Percentiles rank a stretch among this genome's conserved stretches.
phyloP scores from a whole-genome alignment of 2,113 vertebrate genomes.

The Stercorarius parasiticus region DNA sequence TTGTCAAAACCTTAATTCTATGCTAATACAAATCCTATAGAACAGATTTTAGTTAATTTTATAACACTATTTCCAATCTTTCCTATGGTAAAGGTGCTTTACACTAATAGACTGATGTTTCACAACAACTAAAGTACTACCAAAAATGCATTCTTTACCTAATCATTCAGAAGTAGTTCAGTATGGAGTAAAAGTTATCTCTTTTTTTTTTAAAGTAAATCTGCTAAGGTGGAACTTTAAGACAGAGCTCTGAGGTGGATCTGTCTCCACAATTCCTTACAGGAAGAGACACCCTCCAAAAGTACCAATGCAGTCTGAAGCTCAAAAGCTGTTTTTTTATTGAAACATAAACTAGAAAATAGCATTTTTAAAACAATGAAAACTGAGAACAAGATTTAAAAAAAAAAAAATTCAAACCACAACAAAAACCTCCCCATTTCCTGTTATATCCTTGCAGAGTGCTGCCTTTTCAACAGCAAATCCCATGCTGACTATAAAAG shows the following conservation, averaged over 20 bases:
- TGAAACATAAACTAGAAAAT: background rate
- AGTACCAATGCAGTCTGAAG: background rate
- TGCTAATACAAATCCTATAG: background rate
- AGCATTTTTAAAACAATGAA: background rate
- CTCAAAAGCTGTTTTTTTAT: background rate
- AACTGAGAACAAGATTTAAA: background rate
- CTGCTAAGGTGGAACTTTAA: background rate
- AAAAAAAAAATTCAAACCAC: background rate
- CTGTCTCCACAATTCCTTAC: background rate
- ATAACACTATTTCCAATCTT: background rate
- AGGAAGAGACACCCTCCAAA: background rate
- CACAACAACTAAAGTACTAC: background rate
- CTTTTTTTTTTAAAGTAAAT: background rate
- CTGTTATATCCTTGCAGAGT: background rate
- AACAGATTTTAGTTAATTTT: background rate
- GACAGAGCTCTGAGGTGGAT: background rate
- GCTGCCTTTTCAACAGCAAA: background rate
- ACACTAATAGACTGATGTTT: background rate
- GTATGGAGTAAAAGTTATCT: background rate
- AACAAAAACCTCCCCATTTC: background rate
- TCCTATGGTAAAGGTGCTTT: background rate
- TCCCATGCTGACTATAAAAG: background rate
- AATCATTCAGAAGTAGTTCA: background rate
- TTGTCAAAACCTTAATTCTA: constrained; percentile 13
- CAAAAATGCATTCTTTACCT: background rate